These are phyloP conservation scores for Actenoides hombroni DNA, from an alignment of 2,113 vertebrate genomes.

Conservation along the genomic window DNA sequence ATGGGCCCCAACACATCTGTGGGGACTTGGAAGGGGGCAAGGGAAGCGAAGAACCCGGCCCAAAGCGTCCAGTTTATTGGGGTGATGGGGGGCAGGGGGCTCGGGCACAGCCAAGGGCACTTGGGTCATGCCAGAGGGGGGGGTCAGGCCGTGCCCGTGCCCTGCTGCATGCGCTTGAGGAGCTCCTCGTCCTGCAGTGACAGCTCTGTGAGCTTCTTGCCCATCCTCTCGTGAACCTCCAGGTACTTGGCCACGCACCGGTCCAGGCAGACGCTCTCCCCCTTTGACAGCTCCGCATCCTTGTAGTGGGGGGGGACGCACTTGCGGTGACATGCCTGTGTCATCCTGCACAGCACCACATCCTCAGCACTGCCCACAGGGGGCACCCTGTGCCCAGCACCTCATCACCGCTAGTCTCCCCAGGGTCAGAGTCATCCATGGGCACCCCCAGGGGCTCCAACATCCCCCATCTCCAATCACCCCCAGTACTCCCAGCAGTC, in stretches of 20 bases:
- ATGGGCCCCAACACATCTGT: not conserved
- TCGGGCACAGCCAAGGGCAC: not conserved
- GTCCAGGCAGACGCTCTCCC: slow-evolving; percentile 93
- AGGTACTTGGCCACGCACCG: slow-evolving; percentile 97
- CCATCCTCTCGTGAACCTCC: slow-evolving; percentile 93
- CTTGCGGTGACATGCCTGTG: slow-evolving; percentile 93
- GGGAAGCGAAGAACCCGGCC: not conserved
- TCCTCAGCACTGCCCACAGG: not conserved
- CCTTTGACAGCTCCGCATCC: slow-evolving; percentile 93
- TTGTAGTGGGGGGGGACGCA: slow-evolving; percentile 94
- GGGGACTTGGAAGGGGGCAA: not conserved
- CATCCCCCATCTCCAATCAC: too few relatives aligned
- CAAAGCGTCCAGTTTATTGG: slow-evolving; percentile 10
- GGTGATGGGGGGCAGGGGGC: not conserved
- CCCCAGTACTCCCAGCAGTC: too few relatives aligned
- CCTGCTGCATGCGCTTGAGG: slow-evolving; percentile 85
- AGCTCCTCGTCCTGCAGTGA: slow-evolving; percentile 93
- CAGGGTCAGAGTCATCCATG: not conserved
- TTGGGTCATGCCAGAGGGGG: slow-evolving; percentile 14
- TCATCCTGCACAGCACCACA: slow-evolving; percentile 81
- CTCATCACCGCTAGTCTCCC: not conserved
- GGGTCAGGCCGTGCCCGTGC: slow-evolving; percentile 15
- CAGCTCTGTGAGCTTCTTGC: slow-evolving; percentile 91
- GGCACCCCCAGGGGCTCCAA: not conserved
- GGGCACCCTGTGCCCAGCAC: not conserved